Evolutionary conservation across 2,113 vertebrate species (phyloP), one percentile per base, ranked within the genome.

Genomic region (Nothocercus julius): DNA sequence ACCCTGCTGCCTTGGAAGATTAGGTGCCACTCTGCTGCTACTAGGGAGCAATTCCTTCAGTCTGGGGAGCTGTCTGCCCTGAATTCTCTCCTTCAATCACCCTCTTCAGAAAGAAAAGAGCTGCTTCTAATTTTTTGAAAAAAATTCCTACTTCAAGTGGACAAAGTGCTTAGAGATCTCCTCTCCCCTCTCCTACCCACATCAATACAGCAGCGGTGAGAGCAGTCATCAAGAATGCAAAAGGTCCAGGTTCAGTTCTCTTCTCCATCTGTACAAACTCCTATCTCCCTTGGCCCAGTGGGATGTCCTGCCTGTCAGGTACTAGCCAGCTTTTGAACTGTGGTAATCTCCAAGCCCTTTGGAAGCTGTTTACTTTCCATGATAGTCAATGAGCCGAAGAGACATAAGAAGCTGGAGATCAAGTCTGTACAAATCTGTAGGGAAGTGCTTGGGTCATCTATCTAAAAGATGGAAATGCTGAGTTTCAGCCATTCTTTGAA

Each of bases 351-450:
- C 36, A 87, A 63, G 59, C 82, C 25, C 16, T 15, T 28, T 89
- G 24, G 53, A 77, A 88, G 4, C 2, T 83, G 2, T 81, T 83
- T 83, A 13, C 1, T 90, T 87, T 91, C 24, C 4, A 2, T 34
- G 38, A 9, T 34, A 25, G 53, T 68, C 7, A 25, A 22, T n/a
- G 18, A 81, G 30, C 2, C 15, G 69, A 27, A 30, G 15, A 40
- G 21, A 61, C 2, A 9, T 6, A 40, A 92, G 44, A 54, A 89
- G 25, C 6, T 40, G 4, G 10, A 54, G 13, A 38, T 42, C 0
- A 2, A n/a, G 8, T 63, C 13, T n/a, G 3, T n/a, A n/a, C 0
- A 2, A n/a, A 7, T 63, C 13, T n/a, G 3, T n/a, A n/a, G 13
- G 36, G 25, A 70, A 78, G 21, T 19, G 3, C 25, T 70, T 68